Percentiles rank a stretch among this genome's conserved stretches.
Conservation (phyloP, 64 coral and sea anemone genomes). For the Stichodactyla helianthus region DNA sequence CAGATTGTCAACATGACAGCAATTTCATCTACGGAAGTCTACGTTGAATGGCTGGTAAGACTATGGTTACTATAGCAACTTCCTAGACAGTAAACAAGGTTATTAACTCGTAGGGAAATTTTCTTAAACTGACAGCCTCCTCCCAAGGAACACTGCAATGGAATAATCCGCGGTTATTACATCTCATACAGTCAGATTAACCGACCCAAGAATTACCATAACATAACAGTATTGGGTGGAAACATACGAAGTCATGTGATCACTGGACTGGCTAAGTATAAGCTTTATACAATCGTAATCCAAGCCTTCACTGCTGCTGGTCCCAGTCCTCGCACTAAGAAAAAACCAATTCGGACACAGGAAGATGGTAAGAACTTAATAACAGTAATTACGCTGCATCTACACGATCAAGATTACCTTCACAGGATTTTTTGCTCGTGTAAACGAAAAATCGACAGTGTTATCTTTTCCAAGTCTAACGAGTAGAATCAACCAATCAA, state of each 20-base stretch:
- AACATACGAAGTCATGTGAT: constrained; percentile 51
- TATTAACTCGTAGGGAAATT: not conserved
- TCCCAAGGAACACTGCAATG: constrained; percentile 51
- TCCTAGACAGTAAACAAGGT: too few relatives aligned
- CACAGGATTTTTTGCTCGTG: too few relatives aligned
- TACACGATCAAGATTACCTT: too few relatives aligned
- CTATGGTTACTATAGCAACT: not conserved
- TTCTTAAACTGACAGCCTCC: constrained; percentile 47
- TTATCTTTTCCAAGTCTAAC: too few relatives aligned
- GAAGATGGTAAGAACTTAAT: constrained; percentile 53
- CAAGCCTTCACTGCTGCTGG: constrained; percentile 80
- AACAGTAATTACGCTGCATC: too few relatives aligned
- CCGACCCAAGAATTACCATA: constrained; percentile 33
- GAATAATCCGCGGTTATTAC: constrained; percentile 73
- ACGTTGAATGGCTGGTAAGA: constrained; percentile 68
- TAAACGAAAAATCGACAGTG: too few relatives aligned
- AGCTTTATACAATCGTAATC: constrained; percentile 42
- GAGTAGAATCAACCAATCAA: too few relatives aligned
- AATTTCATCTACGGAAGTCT: constrained; percentile 70
- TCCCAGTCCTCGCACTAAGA: constrained; percentile 44
- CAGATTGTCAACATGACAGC: constrained; percentile 59
- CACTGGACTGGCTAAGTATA: constrained; percentile 32
- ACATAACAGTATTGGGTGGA: constrained; percentile 59
- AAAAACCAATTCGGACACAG: constrained; percentile 25
- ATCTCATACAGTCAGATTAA: constrained; percentile 55